Conservation (phyloP, 2,797 vertebrate genomes). For the Sebastiscus tertius region DNA sequence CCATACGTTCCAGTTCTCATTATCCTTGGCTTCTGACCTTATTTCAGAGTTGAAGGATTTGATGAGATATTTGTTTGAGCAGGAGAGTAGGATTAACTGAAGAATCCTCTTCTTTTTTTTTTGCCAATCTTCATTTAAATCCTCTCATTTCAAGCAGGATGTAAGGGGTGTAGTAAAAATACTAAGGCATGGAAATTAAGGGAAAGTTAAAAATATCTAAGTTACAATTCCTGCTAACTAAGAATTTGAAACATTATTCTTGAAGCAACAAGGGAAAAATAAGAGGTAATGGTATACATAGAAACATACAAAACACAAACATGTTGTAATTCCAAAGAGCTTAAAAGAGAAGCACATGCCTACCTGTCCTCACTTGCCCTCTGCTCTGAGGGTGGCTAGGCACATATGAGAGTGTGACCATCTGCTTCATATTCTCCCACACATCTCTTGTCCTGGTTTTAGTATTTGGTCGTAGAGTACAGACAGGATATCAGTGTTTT, state of each 20-base stretch:
- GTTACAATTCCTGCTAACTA: background rate
- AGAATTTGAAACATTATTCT: background rate
- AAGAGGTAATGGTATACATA: background rate
- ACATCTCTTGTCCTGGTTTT: background rate
- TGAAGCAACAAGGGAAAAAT: background rate
- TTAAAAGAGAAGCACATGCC: constrained; percentile 3
- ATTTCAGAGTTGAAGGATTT: constrained; percentile 70
- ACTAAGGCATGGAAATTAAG: background rate
- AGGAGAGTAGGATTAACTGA: constrained; percentile 56
- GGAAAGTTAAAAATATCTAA: background rate
- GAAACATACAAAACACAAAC: background rate
- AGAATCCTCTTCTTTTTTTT: constrained; percentile 44
- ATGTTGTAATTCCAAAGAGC: background rate
- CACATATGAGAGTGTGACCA: constrained; percentile 1
- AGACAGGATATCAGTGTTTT: background rate
- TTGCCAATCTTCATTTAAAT: constrained; percentile 58
- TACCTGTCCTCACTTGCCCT: constrained; percentile 23
- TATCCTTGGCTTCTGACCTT: constrained; percentile 77
- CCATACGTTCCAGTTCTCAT: constrained; percentile 70
- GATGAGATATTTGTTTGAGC: constrained; percentile 70
- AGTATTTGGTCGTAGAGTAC: background rate
- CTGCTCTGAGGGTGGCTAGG: constrained; percentile 3
- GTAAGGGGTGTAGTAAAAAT: constrained; percentile 5
- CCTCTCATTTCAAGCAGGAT: constrained; percentile 42
- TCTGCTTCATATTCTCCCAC: constrained; percentile 22